Conservation (phyloP, 2,113 vertebrate species). For the Sinocyclocheilus maitianheensis region DNA sequence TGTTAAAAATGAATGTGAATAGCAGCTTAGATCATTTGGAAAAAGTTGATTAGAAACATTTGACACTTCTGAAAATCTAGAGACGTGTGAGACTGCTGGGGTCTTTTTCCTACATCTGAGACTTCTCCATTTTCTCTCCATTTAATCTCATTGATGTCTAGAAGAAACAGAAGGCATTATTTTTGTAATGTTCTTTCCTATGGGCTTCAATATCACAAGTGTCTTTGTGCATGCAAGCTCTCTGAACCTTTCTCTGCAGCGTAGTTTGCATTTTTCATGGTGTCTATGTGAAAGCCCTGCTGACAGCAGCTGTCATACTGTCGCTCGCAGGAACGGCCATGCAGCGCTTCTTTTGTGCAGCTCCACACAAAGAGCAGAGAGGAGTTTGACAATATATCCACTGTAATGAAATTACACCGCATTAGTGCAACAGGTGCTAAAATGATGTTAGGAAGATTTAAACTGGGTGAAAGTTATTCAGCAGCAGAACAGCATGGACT, state of each 20-base stretch:
- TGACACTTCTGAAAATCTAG: too few relatives aligned
- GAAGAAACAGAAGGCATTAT: neutral
- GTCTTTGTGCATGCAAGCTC: neutral
- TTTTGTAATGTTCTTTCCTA: neutral
- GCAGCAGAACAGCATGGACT: neutral
- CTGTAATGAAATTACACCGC: neutral
- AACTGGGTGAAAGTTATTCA: neutral
- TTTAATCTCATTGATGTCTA: neutral
- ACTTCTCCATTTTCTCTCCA: neutral
- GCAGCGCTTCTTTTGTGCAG: constrained; percentile 39
- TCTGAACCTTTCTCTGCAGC: constrained; percentile 22
- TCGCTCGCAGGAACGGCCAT: neutral
- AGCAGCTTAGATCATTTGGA: neutral
- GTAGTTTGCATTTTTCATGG: neutral
- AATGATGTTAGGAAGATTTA: neutral
- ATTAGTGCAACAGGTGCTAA: neutral
- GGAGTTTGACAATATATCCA: neutral
- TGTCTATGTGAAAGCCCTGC: neutral
- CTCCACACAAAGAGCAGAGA: constrained; percentile 12
- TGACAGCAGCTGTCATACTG: constrained; percentile 40
- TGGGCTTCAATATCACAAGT: neutral
- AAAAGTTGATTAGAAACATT: too few relatives aligned
- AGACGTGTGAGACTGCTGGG: too few relatives aligned
- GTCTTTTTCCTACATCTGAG: too few relatives aligned
- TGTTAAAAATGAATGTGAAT: neutral